A percentile compares a stretch with the other conserved stretches of the same genome.
Evolutionary conservation across 2,888 invertebrate species (phyloP).

Genomic region (Zygaena filipendulae): DNA sequence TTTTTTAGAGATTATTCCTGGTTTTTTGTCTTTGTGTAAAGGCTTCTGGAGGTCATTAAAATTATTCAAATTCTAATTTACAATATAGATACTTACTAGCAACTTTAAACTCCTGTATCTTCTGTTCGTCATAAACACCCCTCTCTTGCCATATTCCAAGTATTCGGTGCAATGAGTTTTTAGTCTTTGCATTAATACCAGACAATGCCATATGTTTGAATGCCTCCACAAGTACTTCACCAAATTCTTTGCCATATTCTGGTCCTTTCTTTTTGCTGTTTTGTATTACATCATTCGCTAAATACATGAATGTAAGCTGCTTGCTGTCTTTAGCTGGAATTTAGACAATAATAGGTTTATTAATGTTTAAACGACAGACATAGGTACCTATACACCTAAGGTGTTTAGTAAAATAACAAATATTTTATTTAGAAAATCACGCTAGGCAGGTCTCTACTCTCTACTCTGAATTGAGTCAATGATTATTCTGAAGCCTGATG

Average conservation of each 20-base stretch:
- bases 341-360: constrained; percentile 11
- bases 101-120: constrained; percentile 82
- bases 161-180: constrained; percentile 82
- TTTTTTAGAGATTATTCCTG: no score
- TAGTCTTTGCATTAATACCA: constrained; percentile 82
- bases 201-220: constrained; percentile 85
- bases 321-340: constrained; percentile 82
- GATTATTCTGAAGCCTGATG: no score
- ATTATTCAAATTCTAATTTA: no score
- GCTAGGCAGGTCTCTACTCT: no score
- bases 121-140: constrained; percentile 84
- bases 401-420: no score
- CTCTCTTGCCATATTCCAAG: constrained; percentile 93
- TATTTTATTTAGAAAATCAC: no score
- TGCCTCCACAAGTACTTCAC: constrained; percentile 80
- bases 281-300: constrained; percentile 99
- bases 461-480: no score
- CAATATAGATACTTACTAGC: constrained; percentile 64
- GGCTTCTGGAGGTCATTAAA: no score
- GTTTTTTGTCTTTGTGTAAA: no score
- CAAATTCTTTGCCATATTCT: constrained; percentile 92
- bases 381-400: no score
- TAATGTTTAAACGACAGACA: no score
- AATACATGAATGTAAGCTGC: constrained; percentile 95
- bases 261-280: constrained; percentile 98